Percentiles rank a stretch among this genome's conserved stretches.
Conservation (phyloP, 2,797 vertebrate species). For the Coilia nasus region DNA sequence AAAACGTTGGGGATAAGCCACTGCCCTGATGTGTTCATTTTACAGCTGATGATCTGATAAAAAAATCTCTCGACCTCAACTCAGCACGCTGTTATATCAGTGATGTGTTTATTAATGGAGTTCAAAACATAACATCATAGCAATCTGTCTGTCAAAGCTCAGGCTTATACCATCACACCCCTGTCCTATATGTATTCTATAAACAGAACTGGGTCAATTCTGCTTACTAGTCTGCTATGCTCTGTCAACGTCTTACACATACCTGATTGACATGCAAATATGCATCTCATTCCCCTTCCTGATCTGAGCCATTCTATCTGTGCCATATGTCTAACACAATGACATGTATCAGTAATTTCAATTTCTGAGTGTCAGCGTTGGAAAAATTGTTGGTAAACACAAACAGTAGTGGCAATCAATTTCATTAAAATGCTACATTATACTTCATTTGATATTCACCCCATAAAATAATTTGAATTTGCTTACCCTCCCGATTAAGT, state of each 20-base stretch:
- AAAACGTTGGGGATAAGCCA: not conserved
- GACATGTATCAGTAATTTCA: not conserved
- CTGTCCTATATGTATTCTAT: not conserved
- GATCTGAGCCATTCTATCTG: not conserved
- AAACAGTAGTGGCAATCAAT: not conserved
- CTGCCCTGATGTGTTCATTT: not conserved
- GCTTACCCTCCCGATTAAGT: not conserved
- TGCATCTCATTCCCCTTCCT: not conserved
- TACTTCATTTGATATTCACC: not conserved
- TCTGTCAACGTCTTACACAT: not conserved
- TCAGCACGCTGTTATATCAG: not conserved
- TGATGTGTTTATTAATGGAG: not conserved
- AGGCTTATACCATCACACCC: not conserved
- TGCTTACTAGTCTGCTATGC: not conserved
- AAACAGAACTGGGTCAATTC: conserved; percentile 8
- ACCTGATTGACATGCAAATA: not conserved
- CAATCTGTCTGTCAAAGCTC: conserved; percentile 5
- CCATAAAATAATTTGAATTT: not conserved
- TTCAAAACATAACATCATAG: not conserved
- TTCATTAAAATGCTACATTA: not conserved
- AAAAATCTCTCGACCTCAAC: not conserved
- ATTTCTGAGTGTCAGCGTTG: not conserved
- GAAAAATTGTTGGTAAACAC: not conserved
- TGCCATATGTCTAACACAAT: not conserved
- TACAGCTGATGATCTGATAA: not conserved